Conservation (phyloP, 1,140 invertebrate species). For the Drosophila willistoni region DNA sequence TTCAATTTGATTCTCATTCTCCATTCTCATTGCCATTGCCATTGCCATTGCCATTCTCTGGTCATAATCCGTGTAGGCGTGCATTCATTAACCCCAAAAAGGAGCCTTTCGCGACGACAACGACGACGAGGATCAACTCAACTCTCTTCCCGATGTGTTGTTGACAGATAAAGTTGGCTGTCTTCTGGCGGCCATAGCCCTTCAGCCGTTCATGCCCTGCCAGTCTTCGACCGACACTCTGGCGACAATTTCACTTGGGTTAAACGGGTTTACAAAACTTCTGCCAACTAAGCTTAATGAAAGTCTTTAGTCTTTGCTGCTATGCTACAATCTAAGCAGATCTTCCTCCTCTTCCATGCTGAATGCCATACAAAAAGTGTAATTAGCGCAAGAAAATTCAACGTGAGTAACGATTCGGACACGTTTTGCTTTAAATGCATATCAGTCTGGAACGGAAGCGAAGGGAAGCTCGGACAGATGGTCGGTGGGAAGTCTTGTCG, state of each 20-base stretch:
- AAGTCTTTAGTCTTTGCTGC: conserved; percentile 66
- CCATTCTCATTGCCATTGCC: background rate
- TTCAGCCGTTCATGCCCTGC: conserved; percentile 31
- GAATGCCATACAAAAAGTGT: conserved; percentile 75
- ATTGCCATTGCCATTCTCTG: background rate
- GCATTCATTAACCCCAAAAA: conserved; percentile 30
- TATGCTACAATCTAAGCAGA: conserved; percentile 52
- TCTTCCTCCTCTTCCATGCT: conserved; percentile 35
- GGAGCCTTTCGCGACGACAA: background rate
- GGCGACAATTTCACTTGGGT: conserved; percentile 71
- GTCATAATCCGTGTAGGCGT: conserved; percentile 60
- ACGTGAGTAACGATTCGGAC: conserved; percentile 58
- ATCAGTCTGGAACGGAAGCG: conserved; percentile 52
- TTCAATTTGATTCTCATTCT: too few relatives aligned
- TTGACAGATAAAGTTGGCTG: conserved; percentile 79
- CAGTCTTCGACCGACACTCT: conserved; percentile 16
- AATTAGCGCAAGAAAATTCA: conserved; percentile 76
- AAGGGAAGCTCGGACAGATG: background rate
- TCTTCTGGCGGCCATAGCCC: conserved; percentile 48
- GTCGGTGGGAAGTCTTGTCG: background rate
- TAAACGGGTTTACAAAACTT: conserved; percentile 73
- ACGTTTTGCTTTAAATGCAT: conserved; percentile 80
- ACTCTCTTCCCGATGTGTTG: conserved; percentile 53
- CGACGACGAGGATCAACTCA: background rate
- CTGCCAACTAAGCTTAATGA: conserved; percentile 72